Evolutionary conservation across 2,888 invertebrate genomes (phyloP).

Genomic region (Boloria selene): DNA sequence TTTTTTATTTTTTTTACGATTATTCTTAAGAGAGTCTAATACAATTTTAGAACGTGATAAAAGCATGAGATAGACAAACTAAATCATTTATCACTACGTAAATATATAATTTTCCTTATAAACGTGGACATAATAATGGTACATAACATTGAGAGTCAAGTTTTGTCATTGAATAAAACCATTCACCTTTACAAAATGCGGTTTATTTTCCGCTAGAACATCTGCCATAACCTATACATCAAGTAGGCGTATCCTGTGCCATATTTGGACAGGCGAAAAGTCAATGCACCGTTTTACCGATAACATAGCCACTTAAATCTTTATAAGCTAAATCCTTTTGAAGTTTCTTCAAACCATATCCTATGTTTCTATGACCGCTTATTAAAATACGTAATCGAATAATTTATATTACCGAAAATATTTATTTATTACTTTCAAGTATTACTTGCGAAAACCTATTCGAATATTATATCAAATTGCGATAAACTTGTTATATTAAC

Average conservation of each 20-base stretch:
- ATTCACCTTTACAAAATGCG: slow-evolving; percentile 10
- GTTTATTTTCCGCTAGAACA: slow-evolving; percentile 23
- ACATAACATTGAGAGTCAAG: neutral
- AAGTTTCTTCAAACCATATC: neutral
- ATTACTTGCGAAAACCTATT: no score
- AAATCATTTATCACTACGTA: no score
- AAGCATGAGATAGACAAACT: no score
- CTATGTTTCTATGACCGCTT: neutral
- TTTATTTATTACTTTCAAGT: no score
- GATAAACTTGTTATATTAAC: no score
- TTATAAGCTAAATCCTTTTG: slow-evolving; percentile 22
- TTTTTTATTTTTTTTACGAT: neutral
- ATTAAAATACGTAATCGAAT: neutral
- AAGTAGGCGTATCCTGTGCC: slow-evolving; percentile 26
- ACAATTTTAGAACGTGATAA: neutral
- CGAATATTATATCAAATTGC: no score
- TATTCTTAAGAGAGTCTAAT: neutral
- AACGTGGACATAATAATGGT: neutral
- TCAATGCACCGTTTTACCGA: neutral
- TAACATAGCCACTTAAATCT: slow-evolving; percentile 8
- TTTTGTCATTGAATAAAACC: slow-evolving; percentile 7
- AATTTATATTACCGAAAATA: no score
- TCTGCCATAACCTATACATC: slow-evolving; percentile 23
- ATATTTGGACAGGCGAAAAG: slow-evolving; percentile 21
- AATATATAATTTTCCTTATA: no score